phyloP scores from a whole-genome alignment of 1,140 invertebrate genomes.

The Pogonomyrmex californicus region DNA sequence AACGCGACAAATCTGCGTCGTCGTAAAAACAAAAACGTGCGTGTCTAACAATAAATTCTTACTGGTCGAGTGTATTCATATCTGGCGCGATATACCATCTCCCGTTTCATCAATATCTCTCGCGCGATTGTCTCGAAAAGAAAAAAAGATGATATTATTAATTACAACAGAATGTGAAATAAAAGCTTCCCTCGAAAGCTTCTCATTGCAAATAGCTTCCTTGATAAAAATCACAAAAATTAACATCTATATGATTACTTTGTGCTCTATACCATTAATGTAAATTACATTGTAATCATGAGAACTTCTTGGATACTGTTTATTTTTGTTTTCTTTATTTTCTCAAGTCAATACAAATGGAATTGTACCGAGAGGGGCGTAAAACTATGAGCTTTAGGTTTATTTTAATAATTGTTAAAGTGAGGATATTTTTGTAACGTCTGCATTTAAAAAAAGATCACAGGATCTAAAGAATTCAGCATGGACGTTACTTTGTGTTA shows the following conservation, averaged over 20 bases:
- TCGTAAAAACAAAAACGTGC: constrained; percentile 11
- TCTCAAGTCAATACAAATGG: neutral
- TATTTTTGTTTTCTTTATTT: neutral
- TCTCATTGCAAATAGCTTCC: neutral
- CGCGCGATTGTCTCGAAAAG: neutral
- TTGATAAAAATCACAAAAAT: neutral
- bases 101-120: constrained; percentile 23
- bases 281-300: neutral
- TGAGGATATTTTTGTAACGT: neutral
- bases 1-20: constrained; percentile 1
- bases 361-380: neutral
- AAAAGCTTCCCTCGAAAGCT: neutral
- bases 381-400: neutral
- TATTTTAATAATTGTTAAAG: neutral
- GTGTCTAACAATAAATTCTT: constrained; percentile 31
- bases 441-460: neutral
- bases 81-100: constrained; percentile 25
- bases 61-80: constrained; percentile 17
- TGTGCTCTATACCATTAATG: neutral
- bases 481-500: neutral
- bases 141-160: neutral
- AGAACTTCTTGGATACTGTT: neutral
- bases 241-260: neutral
- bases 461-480: neutral
- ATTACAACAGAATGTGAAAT: neutral